A percentile compares a stretch with the other conserved stretches of the same genome.
Conservation (phyloP, 2,888 invertebrate species). For the Leptarthrus brevirostris region DNA sequence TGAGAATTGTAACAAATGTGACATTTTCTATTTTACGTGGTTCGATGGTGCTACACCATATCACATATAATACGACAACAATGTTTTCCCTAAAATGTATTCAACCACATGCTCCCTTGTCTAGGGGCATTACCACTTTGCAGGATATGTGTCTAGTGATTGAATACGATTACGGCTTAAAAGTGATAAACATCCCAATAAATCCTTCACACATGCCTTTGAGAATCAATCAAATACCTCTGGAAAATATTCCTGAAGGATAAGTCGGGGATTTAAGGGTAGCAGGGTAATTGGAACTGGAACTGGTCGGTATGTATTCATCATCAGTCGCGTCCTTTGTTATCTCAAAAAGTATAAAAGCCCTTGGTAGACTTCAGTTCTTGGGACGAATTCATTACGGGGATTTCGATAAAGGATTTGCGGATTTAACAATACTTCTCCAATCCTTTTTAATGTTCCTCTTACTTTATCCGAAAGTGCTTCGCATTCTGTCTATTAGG, state of each 20-base stretch:
- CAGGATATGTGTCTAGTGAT: constrained; percentile 33
- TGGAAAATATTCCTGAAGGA: constrained; percentile 36
- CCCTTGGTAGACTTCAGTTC: constrained; percentile 21
- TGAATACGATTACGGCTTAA: constrained; percentile 49
- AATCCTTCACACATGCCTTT: constrained; percentile 50
- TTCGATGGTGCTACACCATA: constrained; percentile 1
- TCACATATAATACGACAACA: constrained; percentile 4
- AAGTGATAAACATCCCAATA: constrained; percentile 50
- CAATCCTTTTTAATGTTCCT: constrained; percentile 3
- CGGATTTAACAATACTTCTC: background rate
- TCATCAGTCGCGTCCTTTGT: constrained; percentile 33
- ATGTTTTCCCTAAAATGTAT: constrained; percentile 27
- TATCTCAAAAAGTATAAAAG: constrained; percentile 6
- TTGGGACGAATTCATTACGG: constrained; percentile 49
- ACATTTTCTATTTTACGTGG: constrained; percentile 29
- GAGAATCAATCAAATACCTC: constrained; percentile 43
- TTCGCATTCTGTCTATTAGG: background rate
- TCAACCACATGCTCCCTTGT: constrained; percentile 8
- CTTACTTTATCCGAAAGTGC: background rate
- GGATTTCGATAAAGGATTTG: constrained; percentile 26
- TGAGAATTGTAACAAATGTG: constrained; percentile 45
- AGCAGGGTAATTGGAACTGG: constrained; percentile 22
- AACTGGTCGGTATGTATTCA: constrained; percentile 27
- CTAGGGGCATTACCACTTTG: constrained; percentile 7
- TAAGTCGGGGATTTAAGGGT: constrained; percentile 34